phyloP scores from a whole-genome alignment of 2,888 invertebrate genomes.

The Melinaea marsaeus region DNA sequence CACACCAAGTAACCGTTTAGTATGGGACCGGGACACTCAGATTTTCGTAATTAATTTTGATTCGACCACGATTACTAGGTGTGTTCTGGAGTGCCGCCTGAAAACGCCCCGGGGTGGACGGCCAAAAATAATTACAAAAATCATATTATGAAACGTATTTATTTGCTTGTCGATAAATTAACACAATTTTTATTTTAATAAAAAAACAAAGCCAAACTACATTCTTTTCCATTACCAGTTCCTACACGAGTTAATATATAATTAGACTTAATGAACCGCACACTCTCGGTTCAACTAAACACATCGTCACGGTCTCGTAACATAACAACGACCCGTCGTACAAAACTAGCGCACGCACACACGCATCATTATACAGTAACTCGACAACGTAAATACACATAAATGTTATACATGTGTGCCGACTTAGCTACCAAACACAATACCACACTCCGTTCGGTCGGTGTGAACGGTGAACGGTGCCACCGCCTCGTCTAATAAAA shows the following conservation, averaged over 20 bases:
- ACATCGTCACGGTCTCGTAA: slow-evolving; percentile 69
- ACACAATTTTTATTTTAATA: slow-evolving; percentile 61
- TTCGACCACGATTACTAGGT: slow-evolving; percentile 56
- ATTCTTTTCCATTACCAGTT: slow-evolving; percentile 60
- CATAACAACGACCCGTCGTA: slow-evolving; percentile 70
- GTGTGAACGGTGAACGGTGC: slow-evolving; percentile 14
- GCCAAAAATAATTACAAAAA: slow-evolving; percentile 78
- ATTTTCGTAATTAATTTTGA: slow-evolving; percentile 77
- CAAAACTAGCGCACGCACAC: slow-evolving; percentile 38
- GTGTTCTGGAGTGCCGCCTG: slow-evolving; percentile 64
- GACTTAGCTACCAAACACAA: slow-evolving; percentile 7
- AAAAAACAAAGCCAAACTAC: slow-evolving; percentile 72
- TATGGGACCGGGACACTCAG: slow-evolving; percentile 40
- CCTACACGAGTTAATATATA: slow-evolving; percentile 62
- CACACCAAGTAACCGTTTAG: slow-evolving; percentile 72
- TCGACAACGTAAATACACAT: too few relatives aligned
- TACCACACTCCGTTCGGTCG: slow-evolving; percentile 19
- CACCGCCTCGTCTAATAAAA: not conserved
- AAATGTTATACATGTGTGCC: not conserved
- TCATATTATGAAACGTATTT: slow-evolving; percentile 75
- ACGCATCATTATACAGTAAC: not conserved
- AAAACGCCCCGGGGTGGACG: slow-evolving; percentile 62
- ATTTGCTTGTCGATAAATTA: slow-evolving; percentile 75
- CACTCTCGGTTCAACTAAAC: slow-evolving; percentile 58
- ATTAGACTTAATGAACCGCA: slow-evolving; percentile 66